phyloP scores from a whole-genome alignment of 2,113 vertebrate genomes.

The Gobio gobio region DNA sequence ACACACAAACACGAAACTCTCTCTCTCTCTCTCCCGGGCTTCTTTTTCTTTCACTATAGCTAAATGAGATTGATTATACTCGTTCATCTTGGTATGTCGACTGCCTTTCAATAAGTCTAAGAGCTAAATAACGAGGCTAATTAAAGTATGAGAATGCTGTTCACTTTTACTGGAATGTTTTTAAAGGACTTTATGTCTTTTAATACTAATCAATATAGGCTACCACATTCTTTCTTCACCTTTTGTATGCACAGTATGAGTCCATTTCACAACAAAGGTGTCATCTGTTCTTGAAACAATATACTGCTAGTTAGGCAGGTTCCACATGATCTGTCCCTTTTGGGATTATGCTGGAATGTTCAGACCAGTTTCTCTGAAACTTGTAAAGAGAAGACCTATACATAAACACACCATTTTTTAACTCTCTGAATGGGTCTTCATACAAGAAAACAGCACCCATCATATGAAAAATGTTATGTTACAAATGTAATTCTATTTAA shows the following conservation, averaged over 20 bases:
- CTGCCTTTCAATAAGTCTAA: background rate
- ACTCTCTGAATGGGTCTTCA: background rate
- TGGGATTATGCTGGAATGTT: background rate
- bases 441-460: background rate
- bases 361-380: slow-evolving; percentile 9
- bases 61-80: background rate
- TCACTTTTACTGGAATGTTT: background rate
- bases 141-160: background rate
- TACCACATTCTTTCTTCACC: background rate
- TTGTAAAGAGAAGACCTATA: background rate
- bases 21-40: background rate
- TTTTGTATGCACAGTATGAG: background rate
- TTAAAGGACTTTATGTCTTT: background rate
- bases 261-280: background rate
- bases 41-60: background rate
- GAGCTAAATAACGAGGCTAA: background rate
- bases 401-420: background rate
- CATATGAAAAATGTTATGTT: background rate
- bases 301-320: background rate
- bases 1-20: slow-evolving; percentile 9
- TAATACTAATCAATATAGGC: background rate
- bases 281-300: background rate
- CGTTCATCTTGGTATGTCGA: background rate
- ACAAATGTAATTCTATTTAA: background rate
- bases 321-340: background rate